Conservation (phyloP, 2,797 vertebrate species). For the Loriculus beryllinus region DNA sequence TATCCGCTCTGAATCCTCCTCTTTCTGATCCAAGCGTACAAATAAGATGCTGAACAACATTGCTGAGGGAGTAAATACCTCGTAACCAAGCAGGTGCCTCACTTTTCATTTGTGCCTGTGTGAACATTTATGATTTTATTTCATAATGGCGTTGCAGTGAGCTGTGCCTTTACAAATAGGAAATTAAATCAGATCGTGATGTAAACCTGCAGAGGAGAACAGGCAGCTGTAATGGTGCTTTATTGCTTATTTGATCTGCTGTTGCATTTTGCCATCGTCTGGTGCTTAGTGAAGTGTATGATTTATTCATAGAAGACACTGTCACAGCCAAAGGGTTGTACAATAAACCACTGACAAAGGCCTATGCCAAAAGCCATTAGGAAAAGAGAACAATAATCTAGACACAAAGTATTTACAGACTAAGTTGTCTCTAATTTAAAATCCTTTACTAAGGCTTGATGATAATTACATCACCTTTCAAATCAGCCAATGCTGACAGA, state of each 20-base stretch:
- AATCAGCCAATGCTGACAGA: not conserved
- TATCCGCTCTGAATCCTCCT: not conserved
- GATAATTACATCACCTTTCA: slow-evolving; percentile 19
- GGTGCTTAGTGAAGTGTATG: slow-evolving; percentile 58
- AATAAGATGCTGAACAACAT: not conserved
- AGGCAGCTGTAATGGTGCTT: slow-evolving; percentile 49
- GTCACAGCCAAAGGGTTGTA: slow-evolving; percentile 39
- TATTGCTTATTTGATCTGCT: slow-evolving; percentile 53
- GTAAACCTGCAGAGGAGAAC: slow-evolving; percentile 57
- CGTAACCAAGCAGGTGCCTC: not conserved
- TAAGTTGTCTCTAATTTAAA: slow-evolving; percentile 49
- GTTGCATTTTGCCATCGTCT: slow-evolving; percentile 45
- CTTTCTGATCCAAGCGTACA: slow-evolving; percentile 1
- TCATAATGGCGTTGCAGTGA: not conserved
- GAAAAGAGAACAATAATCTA: slow-evolving; percentile 30
- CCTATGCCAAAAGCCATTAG: slow-evolving; percentile 63
- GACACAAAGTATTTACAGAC: slow-evolving; percentile 49
- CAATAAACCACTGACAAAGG: slow-evolving; percentile 58
- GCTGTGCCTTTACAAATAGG: slow-evolving; percentile 22
- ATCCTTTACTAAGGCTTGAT: not conserved
- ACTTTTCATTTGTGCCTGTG: not conserved
- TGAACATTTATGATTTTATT: slow-evolving; percentile 45
- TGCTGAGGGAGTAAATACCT: not conserved
- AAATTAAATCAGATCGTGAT: slow-evolving; percentile 69
- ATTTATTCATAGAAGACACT: slow-evolving; percentile 73